Base-by-base conservation (phyloP, 2,113 vertebrate genomes). In the Pontoporia blainvillei region DNA sequence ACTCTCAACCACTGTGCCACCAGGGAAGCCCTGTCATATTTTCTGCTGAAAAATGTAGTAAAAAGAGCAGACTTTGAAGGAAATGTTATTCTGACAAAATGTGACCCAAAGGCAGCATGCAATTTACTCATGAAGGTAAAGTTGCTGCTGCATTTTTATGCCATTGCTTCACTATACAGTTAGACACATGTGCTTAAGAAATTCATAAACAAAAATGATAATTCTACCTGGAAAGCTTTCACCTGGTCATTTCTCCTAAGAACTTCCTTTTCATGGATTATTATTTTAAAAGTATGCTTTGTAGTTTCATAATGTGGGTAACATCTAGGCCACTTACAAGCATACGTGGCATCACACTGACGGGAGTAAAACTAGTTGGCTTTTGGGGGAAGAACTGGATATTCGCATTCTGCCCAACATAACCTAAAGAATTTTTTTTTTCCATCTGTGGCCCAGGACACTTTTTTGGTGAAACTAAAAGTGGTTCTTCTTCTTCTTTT, bases 41-140 rank as follows among this genome's bases (percentile, higher is more conserved):
- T 98, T 94, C 97, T 99, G 54, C 95, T 96, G 79, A 98, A 90
- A 98, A 98, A 97, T 97, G 67, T 41, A 81, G 96, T 17, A 90
- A 86, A 76, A 81, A 87, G 71, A 91, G 69, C 34, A 44, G 83
- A 84, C 10, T 67, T 78, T 69, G 83, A 97, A 82, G 96, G 54
- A 57, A 84, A 95, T 31, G n/a, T 86, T 13, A 76, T 92, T 52
- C 49, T 84, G 14, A 85, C 39, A 44, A 94, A 96, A 52, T 8
- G 7, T 39, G 92, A 90, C 52, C 67, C 94, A 18, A 83, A 96
- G 57, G 64, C 76, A 82, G 29, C 86, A 4, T 27, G 82, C 11
- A 13, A 27, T 41, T 95, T 93, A 14, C 71, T 73, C 31, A 39
- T 73, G 6, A 97, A 99, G 98, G 99, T 97, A 96, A 85, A 64